Evolutionary conservation across 2,113 vertebrate species (phyloP).

Genomic region (cattle (Bos taurus)): DNA sequence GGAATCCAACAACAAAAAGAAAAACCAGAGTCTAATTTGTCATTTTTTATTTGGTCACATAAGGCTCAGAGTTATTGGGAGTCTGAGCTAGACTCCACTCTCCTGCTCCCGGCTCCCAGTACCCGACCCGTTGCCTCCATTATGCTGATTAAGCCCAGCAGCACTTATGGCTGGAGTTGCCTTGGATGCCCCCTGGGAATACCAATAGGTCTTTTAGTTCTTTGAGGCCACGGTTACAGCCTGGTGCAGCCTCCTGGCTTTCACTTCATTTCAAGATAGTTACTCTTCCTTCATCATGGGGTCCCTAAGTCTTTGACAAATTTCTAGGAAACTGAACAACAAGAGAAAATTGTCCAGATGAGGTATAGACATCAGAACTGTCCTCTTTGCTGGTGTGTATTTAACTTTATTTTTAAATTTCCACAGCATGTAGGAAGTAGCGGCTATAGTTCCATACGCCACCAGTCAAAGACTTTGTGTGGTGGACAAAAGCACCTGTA

Average conservation of each 20-base stretch:
- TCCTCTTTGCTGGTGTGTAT: neutral
- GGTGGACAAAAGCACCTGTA: neutral
- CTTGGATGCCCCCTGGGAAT: neutral
- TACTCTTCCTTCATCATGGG: neutral
- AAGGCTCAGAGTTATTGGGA: neutral
- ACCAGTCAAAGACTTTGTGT: neutral
- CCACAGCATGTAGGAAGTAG: neutral
- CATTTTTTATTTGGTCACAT: neutral
- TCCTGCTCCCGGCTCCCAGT: neutral
- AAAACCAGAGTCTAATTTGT: neutral
- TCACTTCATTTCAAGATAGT: neutral
- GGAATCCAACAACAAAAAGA: neutral
- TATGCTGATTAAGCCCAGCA: neutral
- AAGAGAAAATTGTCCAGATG: slow-evolving; percentile 26
- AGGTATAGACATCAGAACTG: neutral
- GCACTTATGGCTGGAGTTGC: neutral
- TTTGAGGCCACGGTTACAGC: neutral
- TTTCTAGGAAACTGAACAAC: slow-evolving; percentile 35
- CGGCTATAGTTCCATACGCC: neutral
- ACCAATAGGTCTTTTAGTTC: neutral
- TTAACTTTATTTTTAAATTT: slow-evolving; percentile 52
- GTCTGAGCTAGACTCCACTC: neutral
- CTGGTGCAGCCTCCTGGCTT: neutral
- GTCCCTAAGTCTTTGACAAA: neutral
- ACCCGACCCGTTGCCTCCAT: neutral